Conservation (phyloP, 2,797 vertebrate species). For the Periparus ater region DNA sequence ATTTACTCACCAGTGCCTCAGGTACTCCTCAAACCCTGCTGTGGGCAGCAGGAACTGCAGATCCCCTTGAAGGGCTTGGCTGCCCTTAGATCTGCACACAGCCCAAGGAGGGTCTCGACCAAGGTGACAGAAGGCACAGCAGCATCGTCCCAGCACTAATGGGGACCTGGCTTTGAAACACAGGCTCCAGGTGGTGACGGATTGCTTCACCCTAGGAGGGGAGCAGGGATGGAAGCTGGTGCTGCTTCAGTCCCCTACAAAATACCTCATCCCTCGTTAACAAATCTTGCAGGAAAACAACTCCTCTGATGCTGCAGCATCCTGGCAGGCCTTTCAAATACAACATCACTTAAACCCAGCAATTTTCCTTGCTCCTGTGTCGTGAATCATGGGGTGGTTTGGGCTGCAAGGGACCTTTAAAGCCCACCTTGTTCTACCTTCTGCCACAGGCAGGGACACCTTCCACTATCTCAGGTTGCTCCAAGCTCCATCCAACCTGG, state of each 20-base stretch:
- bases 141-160: accelerated
- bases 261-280: background rate
- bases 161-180: too few species aligned
- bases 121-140: background rate
- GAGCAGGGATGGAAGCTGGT: background rate
- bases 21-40: background rate
- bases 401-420: background rate
- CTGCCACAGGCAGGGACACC: background rate
- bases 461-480: accelerated
- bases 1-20: background rate
- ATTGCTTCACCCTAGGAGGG: accelerated
- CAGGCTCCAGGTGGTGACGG: background rate
- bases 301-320: background rate
- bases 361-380: background rate
- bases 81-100: background rate
- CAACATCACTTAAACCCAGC: too few species aligned
- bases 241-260: accelerated
- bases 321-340: background rate
- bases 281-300: accelerated
- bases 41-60: background rate
- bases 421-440: accelerated
- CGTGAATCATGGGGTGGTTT: background rate
- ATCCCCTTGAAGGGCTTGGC: background rate
- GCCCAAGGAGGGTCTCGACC: background rate
- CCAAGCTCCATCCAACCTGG: background rate